Conservation (phyloP, 2,888 invertebrate genomes). For the Cephus pulcher region DNA sequence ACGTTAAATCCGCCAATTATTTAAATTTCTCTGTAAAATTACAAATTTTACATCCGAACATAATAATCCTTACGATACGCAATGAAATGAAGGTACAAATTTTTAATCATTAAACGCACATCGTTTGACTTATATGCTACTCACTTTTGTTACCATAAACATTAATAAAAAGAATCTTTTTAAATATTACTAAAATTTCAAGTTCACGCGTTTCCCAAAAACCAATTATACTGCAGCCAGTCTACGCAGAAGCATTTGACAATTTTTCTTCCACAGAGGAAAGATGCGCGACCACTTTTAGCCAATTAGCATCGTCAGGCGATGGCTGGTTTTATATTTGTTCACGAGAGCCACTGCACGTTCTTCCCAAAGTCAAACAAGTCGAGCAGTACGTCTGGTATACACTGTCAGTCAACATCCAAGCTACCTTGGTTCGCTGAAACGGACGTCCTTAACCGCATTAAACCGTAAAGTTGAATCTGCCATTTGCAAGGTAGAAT, state of each 20-base stretch:
- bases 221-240: neutral
- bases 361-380: neutral
- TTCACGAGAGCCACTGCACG: neutral
- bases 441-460: neutral
- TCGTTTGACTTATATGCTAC: too few species aligned
- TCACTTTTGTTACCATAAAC: too few species aligned
- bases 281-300: neutral
- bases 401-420: neutral
- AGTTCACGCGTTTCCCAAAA: neutral
- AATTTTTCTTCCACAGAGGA: neutral
- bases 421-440: neutral
- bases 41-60: neutral
- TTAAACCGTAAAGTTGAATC: neutral
- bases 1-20: neutral
- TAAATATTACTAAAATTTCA: neutral
- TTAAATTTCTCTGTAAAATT: neutral
- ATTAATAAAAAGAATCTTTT: too few species aligned
- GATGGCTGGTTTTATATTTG: neutral
- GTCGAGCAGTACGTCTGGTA: neutral
- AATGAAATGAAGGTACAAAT: neutral
- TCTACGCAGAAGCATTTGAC: neutral
- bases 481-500: neutral
- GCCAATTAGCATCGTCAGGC: slow-evolving; percentile 4
- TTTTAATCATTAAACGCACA: neutral
- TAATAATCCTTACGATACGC: neutral